phyloP scores from a whole-genome alignment of 2,797 vertebrate species.

The Ambastaia sidthimunki region DNA sequence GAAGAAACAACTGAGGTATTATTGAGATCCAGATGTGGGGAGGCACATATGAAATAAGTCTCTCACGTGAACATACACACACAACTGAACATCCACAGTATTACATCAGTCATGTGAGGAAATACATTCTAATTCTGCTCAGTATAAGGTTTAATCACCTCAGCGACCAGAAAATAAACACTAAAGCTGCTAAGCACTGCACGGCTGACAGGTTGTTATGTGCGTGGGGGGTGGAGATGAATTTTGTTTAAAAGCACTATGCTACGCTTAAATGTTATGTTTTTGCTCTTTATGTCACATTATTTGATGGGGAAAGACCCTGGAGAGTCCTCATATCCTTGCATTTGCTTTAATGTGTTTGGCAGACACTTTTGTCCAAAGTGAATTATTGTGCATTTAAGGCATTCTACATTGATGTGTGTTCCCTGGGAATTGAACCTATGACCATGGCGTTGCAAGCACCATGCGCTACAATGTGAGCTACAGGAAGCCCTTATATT shows the following conservation, averaged over 20 bases:
- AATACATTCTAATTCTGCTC: slow-evolving; percentile 3
- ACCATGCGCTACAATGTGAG: neutral
- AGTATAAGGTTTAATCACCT: slow-evolving; percentile 11
- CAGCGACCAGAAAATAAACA: neutral
- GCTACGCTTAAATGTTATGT: neutral
- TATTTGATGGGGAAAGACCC: neutral
- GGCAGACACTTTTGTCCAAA: neutral
- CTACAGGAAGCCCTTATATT: neutral
- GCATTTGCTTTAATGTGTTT: slow-evolving; percentile 6
- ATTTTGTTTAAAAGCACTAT: slow-evolving; percentile 10
- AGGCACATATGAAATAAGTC: neutral
- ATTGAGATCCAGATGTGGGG: too few species aligned
- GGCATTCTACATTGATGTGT: neutral
- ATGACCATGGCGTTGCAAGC: neutral
- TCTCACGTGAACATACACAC: neutral
- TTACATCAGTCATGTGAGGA: neutral
- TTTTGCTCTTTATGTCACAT: slow-evolving; percentile 7
- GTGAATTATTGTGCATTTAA: neutral
- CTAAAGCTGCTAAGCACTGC: neutral
- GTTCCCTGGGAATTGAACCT: neutral
- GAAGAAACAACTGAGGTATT: too few species aligned
- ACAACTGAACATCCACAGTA: neutral
- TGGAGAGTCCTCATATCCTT: slow-evolving; percentile 21
- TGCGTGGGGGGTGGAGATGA: neutral
- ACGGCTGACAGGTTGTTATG: slow-evolving; percentile 3